Evolutionary conservation across 1,140 invertebrate genomes (phyloP).

Genomic region (Ericerus pela): DNA sequence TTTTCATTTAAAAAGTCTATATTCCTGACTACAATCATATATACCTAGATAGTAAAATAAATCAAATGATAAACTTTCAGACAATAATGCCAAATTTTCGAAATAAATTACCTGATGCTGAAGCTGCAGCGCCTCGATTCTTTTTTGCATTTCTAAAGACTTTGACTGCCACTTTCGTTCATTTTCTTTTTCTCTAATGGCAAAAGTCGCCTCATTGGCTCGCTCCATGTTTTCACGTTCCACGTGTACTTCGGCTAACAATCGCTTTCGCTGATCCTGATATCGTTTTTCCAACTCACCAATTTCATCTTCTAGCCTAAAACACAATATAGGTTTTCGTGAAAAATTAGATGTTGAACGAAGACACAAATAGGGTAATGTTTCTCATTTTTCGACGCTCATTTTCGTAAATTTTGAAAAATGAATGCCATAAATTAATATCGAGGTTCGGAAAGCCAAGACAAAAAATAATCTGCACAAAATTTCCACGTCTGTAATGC

Average conservation of each 20-base stretch:
- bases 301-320: conserved; percentile 38
- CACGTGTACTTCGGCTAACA: conserved; percentile 37
- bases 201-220: conserved; percentile 21
- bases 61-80: neutral
- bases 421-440: too few relatives aligned
- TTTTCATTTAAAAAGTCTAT: neutral
- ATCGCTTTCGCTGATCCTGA: conserved; percentile 36
- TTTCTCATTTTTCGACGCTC: too few relatives aligned
- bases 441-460: too few relatives aligned
- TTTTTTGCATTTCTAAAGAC: conserved; percentile 20
- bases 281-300: conserved; percentile 37
- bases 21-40: too few relatives aligned
- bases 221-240: conserved; percentile 32
- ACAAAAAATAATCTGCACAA: too few relatives aligned
- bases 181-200: conserved; percentile 19
- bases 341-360: too few relatives aligned
- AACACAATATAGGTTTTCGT: too few relatives aligned
- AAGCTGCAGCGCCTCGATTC: conserved; percentile 14
- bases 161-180: conserved; percentile 20
- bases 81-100: neutral
- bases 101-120: conserved; percentile 17
- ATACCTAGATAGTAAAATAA: neutral
- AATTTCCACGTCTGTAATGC: too few relatives aligned
- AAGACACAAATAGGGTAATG: too few relatives aligned
- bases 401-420: too few relatives aligned